phyloP scores from a whole-genome alignment of 2,888 invertebrate species.

The Acleris sparsana region DNA sequence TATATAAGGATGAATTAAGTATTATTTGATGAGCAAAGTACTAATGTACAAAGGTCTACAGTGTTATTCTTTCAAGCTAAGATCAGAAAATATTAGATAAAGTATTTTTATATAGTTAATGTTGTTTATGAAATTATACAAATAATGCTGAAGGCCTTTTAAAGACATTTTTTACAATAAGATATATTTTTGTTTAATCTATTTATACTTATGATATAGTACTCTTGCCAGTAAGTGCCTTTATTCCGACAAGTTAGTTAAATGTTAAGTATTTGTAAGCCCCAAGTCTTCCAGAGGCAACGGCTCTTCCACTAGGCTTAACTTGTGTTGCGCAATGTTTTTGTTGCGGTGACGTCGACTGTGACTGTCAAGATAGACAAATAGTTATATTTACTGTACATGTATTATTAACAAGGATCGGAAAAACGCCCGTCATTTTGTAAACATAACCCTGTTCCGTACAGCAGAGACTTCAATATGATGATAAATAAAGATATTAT shows the following conservation, averaged over 20 bases:
- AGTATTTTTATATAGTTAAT: constrained; percentile 11
- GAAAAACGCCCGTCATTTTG: no score
- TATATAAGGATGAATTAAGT: not conserved
- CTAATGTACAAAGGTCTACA: no score
- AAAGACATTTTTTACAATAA: not conserved
- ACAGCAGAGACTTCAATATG: no score
- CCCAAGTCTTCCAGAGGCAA: constrained; percentile 34
- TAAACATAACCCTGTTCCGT: no score
- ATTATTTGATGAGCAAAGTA: constrained; percentile 11
- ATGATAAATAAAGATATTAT: no score
- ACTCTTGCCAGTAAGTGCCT: constrained; percentile 63
- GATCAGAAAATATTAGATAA: no score
- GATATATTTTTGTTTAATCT: not conserved
- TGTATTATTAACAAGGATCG: no score
- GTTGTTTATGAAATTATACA: constrained; percentile 3
- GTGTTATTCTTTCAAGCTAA: no score
- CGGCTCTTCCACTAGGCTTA: constrained; percentile 24
- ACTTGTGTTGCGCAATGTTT: constrained; percentile 12
- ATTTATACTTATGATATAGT: constrained; percentile 14
- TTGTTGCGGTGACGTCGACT: not conserved
- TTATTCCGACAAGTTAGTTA: constrained; percentile 32
- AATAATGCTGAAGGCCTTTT: not conserved
- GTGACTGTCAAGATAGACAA: not conserved
- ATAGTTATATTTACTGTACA: not conserved
- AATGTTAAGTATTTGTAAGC: constrained; percentile 3